A percentile compares a stretch with the other conserved stretches of the same genome.
Evolutionary conservation across 2,113 vertebrate species (phyloP).

Genomic region (Oxygymnocypris stewartii): DNA sequence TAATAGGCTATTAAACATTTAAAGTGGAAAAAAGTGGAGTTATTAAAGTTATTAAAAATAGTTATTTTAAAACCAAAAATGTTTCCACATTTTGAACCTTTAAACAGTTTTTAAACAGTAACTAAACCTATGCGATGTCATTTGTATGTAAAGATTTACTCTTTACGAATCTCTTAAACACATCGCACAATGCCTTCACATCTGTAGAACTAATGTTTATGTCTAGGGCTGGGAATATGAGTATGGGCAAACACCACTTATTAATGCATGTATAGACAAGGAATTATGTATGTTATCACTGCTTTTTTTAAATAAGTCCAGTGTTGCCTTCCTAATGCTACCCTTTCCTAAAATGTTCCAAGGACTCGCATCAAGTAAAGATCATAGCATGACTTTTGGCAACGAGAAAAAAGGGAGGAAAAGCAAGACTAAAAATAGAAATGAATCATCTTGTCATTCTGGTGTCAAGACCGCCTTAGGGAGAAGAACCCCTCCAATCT

Average conservation of each 20-base stretch:
- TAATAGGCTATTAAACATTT: neutral
- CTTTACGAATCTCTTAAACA: neutral
- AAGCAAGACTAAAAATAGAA: constrained; percentile 18
- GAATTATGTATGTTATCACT: neutral
- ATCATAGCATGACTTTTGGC: neutral
- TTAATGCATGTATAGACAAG: neutral
- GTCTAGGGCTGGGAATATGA: too few relatives aligned
- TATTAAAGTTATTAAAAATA: neutral
- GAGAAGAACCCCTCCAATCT: neutral
- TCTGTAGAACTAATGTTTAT: too few relatives aligned
- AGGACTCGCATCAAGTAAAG: neutral
- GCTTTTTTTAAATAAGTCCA: neutral
- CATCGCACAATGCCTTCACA: too few relatives aligned
- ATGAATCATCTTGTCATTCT: constrained; percentile 35
- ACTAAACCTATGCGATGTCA: neutral
- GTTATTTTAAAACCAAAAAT: neutral
- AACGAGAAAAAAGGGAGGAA: neutral
- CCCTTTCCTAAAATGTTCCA: neutral
- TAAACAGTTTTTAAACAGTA: neutral
- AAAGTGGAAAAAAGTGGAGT: neutral
- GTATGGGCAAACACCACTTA: too few relatives aligned
- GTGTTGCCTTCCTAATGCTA: neutral
- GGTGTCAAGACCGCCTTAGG: constrained; percentile 18
- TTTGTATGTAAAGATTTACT: neutral
- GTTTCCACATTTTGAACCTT: too few relatives aligned